Base-by-base conservation (phyloP, 2,797 vertebrate genomes). In the Enteromius argenteus region DNA sequence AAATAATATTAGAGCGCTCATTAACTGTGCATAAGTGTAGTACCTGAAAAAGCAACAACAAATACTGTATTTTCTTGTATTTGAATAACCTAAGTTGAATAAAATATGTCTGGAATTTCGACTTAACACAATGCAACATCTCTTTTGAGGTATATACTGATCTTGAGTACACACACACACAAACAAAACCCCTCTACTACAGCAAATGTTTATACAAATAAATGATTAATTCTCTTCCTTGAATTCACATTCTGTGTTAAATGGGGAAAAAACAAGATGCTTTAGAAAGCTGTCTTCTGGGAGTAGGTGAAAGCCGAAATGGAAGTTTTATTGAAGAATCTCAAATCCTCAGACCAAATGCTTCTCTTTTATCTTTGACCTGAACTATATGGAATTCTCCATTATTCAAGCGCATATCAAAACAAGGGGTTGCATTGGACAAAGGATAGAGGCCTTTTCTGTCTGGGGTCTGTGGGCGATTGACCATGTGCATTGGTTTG, bases 401-500 rank as follows among this genome's bases (percentile, higher is more conserved):
- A 85, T 84, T 80, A 84, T 79, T 77, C 15, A 21, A 64, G 56
- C 14, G 23, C 80, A 86, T 77, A 86, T 82, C 58, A 84, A 88
- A 88, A 84, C 85, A 88, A 87, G 32, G 46, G 30, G 3, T 49
- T 46, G 46, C 7, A 75, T 56, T 56, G 75, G 79, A 89, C 81
- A 86, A 85, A 79, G 72, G 78, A 46, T n/a, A 67, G 74, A 66
- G 56, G 67, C 68, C 60, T 81, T 79, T 62, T 73, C 51, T 77
- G 58, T 79, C 72, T 51, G 49, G 62, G 27, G 73, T 37, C 69
- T 86, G 86, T 88, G 84, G 80, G 85, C 44, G 68, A 62, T 71
- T 82, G 84, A 85, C 81, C 8, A 86, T 86, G 79, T 84, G 66
- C 87, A 90, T 79, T 87, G 39, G 39, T 86, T 83, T 88, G 86